A percentile compares a stretch with the other conserved stretches of the same genome.
phyloP scores from a whole-genome alignment of 2,888 invertebrate species.

The Linyphia triangularis region DNA sequence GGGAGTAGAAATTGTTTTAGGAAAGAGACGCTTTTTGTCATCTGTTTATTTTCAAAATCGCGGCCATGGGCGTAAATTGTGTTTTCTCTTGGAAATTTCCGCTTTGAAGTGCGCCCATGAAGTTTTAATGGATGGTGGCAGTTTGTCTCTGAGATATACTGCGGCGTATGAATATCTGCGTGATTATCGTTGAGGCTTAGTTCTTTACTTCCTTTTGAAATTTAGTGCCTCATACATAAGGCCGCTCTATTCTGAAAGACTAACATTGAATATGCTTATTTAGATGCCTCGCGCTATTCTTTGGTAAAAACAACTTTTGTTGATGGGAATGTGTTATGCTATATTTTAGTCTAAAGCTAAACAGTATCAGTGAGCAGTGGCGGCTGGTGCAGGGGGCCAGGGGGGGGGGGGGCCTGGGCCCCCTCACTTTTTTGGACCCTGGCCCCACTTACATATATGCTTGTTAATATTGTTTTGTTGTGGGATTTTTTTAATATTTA shows the following conservation, averaged over 20 bases:
- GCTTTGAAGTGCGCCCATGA: conserved; percentile 22
- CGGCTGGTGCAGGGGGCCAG: no score
- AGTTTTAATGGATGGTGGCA: conserved; percentile 10
- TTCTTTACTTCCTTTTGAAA: conserved; percentile 15
- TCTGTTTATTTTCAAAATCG: conserved; percentile 54
- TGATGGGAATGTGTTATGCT: no score
- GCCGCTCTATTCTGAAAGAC: not conserved
- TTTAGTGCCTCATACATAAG: conserved; percentile 29
- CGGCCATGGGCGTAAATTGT: conserved; percentile 48
- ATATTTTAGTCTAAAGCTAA: no score
- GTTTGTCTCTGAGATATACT: conserved; percentile 24
- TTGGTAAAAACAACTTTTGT: not conserved
- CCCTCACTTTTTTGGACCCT: no score
- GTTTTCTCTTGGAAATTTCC: conserved; percentile 11
- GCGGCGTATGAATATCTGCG: conserved; percentile 17
- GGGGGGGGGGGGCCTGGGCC: no score
- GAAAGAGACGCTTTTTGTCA: conserved; percentile 37
- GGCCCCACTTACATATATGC: no score
- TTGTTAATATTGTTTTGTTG: no score
- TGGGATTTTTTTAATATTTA: no score
- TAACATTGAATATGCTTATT: not conserved
- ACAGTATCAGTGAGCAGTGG: no score
- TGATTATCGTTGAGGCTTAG: conserved; percentile 33
- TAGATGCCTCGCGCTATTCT: not conserved
- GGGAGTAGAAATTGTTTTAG: conserved; percentile 36